Evolutionary conservation across 2,888 invertebrate genomes (phyloP).

Genomic region (Oxycera nigricornis): DNA sequence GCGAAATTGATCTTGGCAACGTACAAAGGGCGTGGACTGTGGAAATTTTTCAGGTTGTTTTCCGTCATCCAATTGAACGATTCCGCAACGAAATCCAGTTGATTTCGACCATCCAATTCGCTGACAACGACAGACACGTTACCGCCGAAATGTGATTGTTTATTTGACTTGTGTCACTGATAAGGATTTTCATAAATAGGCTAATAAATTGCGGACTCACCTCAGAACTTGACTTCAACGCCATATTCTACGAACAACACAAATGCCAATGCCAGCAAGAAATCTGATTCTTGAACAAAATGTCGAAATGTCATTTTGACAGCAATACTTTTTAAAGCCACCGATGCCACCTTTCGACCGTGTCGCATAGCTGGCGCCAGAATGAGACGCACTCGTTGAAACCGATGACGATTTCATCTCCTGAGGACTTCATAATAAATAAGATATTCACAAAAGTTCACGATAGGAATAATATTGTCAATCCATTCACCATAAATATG

Average conservation of each 20-base stretch:
- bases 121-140: not conserved
- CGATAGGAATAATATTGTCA: not conserved
- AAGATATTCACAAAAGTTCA: not conserved
- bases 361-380: too few relatives aligned
- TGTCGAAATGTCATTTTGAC: slow-evolving; percentile 20
- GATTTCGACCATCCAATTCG: not conserved
- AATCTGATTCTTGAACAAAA: slow-evolving; percentile 14
- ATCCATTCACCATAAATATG: not conserved
- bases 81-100: not conserved
- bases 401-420: not conserved
- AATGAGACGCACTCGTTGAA: too few relatives aligned
- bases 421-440: not conserved
- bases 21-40: slow-evolving; percentile 35
- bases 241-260: slow-evolving; percentile 57
- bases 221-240: slow-evolving; percentile 61
- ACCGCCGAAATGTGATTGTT: slow-evolving; percentile 25
- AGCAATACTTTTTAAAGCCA: too few relatives aligned
- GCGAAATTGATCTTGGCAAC: not conserved
- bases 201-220: slow-evolving; percentile 52
- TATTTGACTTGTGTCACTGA: slow-evolving; percentile 36
- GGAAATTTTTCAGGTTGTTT: slow-evolving; percentile 4
- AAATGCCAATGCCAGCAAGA: slow-evolving; percentile 41
- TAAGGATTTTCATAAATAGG: slow-evolving; percentile 19
- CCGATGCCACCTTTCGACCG: too few relatives aligned
- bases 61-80: not conserved